Evolutionary conservation across 2,888 invertebrate species (phyloP).

Genomic region (Apantesis nais): DNA sequence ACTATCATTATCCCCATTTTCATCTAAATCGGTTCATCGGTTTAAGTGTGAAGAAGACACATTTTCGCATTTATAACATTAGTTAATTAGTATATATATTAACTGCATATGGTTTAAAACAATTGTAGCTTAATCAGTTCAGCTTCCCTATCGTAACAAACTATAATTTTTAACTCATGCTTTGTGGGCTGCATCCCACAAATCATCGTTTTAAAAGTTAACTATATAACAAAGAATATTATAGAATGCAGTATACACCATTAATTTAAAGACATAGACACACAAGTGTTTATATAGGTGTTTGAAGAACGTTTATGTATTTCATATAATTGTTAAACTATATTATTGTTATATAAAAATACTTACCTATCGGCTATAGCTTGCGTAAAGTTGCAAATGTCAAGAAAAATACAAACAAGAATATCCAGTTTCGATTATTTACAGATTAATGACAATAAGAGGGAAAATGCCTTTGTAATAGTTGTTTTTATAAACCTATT

Average conservation of each 20-base stretch:
- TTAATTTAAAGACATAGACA: too few relatives aligned
- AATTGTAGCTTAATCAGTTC: too few relatives aligned
- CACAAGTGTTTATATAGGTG: neutral
- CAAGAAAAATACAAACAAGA: neutral
- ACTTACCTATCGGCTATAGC: neutral
- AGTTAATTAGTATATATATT: too few relatives aligned
- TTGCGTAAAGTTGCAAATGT: neutral
- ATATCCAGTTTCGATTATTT: neutral
- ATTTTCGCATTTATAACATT: too few relatives aligned
- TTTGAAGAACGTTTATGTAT: neutral
- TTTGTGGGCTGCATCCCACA: neutral
- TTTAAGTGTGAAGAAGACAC: too few relatives aligned
- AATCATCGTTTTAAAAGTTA: neutral
- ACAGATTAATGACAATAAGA: neutral
- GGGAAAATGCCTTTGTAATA: neutral
- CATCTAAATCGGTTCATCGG: too few relatives aligned
- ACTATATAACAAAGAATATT: neutral
- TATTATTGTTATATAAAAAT: neutral
- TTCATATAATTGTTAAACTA: neutral
- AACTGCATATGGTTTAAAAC: too few relatives aligned
- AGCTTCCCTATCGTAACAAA: too few relatives aligned
- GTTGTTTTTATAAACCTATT: neutral
- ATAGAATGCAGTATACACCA: neutral
- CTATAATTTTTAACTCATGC: too few relatives aligned
- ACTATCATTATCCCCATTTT: too few relatives aligned